Evolutionary conservation across 2,113 vertebrate species (phyloP), one percentile per base, ranked within the genome.

Genomic region (Phyllopteryx taeniolatus): DNA sequence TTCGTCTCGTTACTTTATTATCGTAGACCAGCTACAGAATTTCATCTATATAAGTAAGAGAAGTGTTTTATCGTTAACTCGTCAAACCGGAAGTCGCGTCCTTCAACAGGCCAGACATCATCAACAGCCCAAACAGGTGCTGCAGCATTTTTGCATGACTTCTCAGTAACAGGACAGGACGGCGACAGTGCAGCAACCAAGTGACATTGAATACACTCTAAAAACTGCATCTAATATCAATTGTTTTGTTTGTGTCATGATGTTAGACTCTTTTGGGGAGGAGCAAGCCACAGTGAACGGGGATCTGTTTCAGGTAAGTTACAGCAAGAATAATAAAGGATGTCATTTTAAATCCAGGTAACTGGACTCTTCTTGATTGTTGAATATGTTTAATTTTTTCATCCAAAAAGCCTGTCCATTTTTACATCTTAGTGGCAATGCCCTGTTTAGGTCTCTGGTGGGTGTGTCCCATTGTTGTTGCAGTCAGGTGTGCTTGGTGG

Each of bases 281-380:
- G 89, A 92, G 73, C 87, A 91, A 53, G 91, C 94, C 13, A 83
- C 91, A 1, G 75, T 98, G 83, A 98, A 99, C 63, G 97, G 96
- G 79, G 96, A 98, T 22, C 70, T 97, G 77, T 98, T 94, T 88
- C 94, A 95, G 95, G 97, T 98, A 82, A 92, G 87, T 33, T 7
- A 49, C 10, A 60, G 33, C 59, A 61, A 39, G 17, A 61, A 19
- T 5, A 17, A 35, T 3, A 19, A 17, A 35, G 5, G 2, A 11
- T 31, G 39, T 42, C 6, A 2, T 39, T 62, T 3, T 19, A 33
- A 54, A n/a, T 54, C 53, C 8, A 54, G 7, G 20, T 10, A 54
- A 54, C 19, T 20, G 20, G 19, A n/a, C 53, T 39, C 35, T 39
- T 39, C 6, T 51, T 47, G 12, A 14, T 47, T 47, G 46, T 14